These are phyloP conservation scores for Megaceryle alcyon DNA, from an alignment of 2,797 vertebrate species.

Conservation along the genomic window DNA sequence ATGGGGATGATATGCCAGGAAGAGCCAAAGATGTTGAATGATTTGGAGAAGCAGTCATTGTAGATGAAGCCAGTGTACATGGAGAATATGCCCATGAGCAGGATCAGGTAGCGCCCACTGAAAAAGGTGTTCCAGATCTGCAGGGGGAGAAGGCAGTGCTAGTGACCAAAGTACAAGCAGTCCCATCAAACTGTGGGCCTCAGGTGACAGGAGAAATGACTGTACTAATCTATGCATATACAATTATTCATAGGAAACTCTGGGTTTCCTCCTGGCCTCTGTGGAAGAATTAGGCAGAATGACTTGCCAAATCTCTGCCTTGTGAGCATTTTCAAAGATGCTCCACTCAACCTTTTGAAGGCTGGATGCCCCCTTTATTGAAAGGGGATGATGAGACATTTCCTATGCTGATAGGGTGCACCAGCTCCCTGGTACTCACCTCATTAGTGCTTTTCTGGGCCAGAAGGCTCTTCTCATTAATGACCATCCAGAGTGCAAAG, in stretches of 20 bases:
- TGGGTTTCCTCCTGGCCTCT: neutral
- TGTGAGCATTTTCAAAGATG: neutral
- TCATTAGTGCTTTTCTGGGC: slow-evolving; percentile 79
- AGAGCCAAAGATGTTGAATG: slow-evolving; percentile 84
- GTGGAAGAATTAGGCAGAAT: neutral
- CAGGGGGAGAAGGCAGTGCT: neutral
- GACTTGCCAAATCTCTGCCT: neutral
- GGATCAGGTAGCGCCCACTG: slow-evolving; percentile 80
- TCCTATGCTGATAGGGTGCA: neutral
- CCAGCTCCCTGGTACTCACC: slow-evolving; percentile 64
- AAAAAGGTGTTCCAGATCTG: slow-evolving; percentile 87
- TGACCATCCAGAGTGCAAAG: slow-evolving; percentile 83
- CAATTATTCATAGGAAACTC: neutral
- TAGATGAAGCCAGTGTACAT: slow-evolving; percentile 86
- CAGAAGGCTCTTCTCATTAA: slow-evolving; percentile 76
- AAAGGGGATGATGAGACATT: neutral
- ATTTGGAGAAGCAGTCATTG: slow-evolving; percentile 86
- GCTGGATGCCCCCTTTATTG: neutral
- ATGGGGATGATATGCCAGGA: slow-evolving; percentile 82
- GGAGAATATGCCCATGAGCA: slow-evolving; percentile 85
- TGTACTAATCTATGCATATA: neutral
- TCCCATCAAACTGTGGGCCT: neutral
- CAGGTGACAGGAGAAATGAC: neutral
- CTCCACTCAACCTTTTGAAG: neutral
- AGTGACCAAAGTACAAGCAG: neutral